phyloP scores from a whole-genome alignment of 35 echinoderm and acorn worm species.

The Holothuria glaberrima region DNA sequence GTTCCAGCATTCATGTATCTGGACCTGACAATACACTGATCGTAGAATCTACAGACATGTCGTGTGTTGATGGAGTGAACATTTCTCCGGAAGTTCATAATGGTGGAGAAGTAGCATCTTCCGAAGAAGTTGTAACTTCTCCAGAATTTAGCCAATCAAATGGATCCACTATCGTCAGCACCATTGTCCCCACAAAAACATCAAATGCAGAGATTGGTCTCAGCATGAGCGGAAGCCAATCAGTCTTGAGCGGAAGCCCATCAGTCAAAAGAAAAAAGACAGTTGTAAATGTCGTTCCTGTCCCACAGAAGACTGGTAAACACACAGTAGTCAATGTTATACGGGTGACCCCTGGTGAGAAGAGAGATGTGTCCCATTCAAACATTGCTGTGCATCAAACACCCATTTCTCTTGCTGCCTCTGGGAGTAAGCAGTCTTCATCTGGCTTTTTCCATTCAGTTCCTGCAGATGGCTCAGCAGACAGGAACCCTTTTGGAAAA shows the following conservation, averaged over 20 bases:
- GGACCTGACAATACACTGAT: neutral
- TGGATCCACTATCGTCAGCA: neutral
- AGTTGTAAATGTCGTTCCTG: constrained; percentile 34
- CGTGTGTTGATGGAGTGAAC: neutral
- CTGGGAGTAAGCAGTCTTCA: neutral
- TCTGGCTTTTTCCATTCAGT: neutral
- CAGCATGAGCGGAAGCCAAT: neutral
- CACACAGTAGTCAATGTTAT: constrained; percentile 45
- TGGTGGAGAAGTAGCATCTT: constrained; percentile 19
- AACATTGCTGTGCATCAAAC: constrained; percentile 40
- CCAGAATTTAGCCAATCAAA: neutral
- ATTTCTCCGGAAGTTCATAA: neutral
- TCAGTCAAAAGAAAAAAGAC: neutral
- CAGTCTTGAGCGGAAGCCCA: neutral
- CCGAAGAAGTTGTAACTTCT: constrained; percentile 13
- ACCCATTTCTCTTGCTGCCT: neutral
- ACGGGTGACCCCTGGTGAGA: constrained; percentile 42
- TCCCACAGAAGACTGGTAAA: neutral
- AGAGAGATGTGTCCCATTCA: constrained; percentile 29
- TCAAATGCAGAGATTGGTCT: neutral
- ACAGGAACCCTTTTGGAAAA: neutral
- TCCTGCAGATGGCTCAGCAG: neutral
- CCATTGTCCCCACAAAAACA: neutral
- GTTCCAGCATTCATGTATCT: neutral
- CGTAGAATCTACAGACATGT: neutral